Conservation (phyloP, 30 jellyfish, hydroid and myxozoan species). For the Phacellophora camtschatica region DNA sequence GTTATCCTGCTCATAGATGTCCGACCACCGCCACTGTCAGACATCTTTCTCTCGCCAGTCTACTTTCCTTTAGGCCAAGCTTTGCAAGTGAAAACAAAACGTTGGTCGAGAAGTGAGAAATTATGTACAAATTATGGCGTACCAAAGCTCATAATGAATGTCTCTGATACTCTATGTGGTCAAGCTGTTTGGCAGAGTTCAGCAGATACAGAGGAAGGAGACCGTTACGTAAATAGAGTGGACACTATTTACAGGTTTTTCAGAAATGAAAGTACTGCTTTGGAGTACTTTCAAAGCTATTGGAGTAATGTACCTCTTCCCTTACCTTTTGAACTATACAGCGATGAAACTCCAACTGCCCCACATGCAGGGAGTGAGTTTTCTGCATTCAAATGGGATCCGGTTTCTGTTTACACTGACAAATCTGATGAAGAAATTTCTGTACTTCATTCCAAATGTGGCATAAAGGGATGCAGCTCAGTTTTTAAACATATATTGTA, state of each 20-base stretch:
- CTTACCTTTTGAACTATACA: slow-evolving; percentile 70
- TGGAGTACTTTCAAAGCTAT: slow-evolving; percentile 71
- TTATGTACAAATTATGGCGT: slow-evolving; percentile 89
- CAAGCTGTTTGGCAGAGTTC: slow-evolving; percentile 99
- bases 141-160: slow-evolving; percentile 80
- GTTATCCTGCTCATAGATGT: slow-evolving; percentile 94
- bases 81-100: slow-evolving; percentile 88
- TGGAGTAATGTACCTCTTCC: slow-evolving; percentile 85
- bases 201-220: slow-evolving; percentile 98
- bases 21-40: slow-evolving; percentile 99
- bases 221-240: slow-evolving; percentile 92
- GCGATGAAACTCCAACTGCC: slow-evolving; percentile 84
- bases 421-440: slow-evolving; percentile 37
- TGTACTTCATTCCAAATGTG: slow-evolving; percentile 45
- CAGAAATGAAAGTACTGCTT: slow-evolving; percentile 73
- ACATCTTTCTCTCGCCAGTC: slow-evolving; percentile 90
- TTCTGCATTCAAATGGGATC: slow-evolving; percentile 96
- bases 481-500: slow-evolving; percentile 86
- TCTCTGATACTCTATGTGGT: slow-evolving; percentile 94
- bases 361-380: slow-evolving; percentile 93
- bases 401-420: slow-evolving; percentile 46
- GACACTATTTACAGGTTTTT: slow-evolving; percentile 94
- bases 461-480: slow-evolving; percentile 73
- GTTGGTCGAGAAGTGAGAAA: slow-evolving; percentile 96
- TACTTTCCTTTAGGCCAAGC: slow-evolving; percentile 99